Evolutionary conservation across 37 sponge, comb jelly and placozoan genomes (phyloP), one percentile per base, ranked within the genome.

Genomic region (Ephydatia muelleri): DNA sequence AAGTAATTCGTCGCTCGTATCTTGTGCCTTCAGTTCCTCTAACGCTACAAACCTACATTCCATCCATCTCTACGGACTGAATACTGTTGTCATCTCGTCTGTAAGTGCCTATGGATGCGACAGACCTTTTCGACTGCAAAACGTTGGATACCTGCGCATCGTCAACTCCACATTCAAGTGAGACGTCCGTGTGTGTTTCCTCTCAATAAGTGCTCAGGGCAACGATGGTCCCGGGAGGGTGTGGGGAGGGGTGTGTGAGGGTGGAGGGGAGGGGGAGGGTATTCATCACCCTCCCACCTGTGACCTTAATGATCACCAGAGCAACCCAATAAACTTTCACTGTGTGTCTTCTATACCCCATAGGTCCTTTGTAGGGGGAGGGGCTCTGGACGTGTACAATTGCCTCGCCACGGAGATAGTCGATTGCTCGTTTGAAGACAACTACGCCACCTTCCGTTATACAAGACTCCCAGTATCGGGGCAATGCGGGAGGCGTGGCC

Each of bases 381-480:
- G 76, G 5, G 76, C 77, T 13, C 69, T 84, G 75, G 84, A 70
- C 1, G 43, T n/a, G 5, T 13, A 76, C 76, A 75, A 68, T 22
- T n/a, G 47, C 5, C 68, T 69, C 37, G 13, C 16, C 12, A 31
- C 75, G 38, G 65, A 37, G 31, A 38, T 75, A 49, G n/a, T 27
- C 31, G 32, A 84, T 38, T 84, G 84, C 39, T n/a, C 25, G 67
- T 76, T 84, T 36, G 29, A 49, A 33, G 64, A 84, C 67, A 84
- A 84, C 77, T n/a, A n/a, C n/a, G n/a, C n/a, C n/a, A n/a, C n/a
- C n/a, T n/a, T n/a, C n/a, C n/a, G n/a, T n/a, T n/a, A n/a, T n/a
- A n/a, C n/a, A n/a, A n/a, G n/a, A n/a, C n/a, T n/a, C n/a, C n/a
- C n/a, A n/a, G n/a, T n/a, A n/a, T n/a, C n/a, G n/a, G n/a, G n/a